Evolutionary conservation across 2,797 vertebrate genomes (phyloP).

Genomic region (Arremon brunneinucha): DNA sequence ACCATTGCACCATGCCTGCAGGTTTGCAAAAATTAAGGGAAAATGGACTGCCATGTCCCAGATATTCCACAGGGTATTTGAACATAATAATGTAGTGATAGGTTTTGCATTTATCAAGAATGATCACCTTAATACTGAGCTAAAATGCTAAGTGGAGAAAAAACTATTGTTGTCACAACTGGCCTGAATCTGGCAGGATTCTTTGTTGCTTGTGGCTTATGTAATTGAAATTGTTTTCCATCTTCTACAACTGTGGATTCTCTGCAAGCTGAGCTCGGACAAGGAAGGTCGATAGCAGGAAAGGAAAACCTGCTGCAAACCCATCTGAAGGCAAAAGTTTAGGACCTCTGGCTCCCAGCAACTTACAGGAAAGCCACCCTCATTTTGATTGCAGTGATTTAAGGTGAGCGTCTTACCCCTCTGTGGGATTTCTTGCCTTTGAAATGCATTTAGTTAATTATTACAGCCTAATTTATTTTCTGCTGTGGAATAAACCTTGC

Average conservation of each 20-base stretch:
- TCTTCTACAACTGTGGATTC: neutral
- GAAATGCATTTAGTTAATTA: neutral
- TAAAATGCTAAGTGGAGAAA: neutral
- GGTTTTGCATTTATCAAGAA: neutral
- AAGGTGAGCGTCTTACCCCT: neutral
- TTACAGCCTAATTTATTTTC: neutral
- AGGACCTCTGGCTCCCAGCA: neutral
- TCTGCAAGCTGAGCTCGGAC: neutral
- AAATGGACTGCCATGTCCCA: neutral
- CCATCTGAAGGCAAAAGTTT: neutral
- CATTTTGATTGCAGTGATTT: neutral
- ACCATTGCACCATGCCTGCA: neutral
- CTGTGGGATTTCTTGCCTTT: neutral
- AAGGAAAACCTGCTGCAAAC: neutral
- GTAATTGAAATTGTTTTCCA: neutral
- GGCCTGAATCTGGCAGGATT: neutral
- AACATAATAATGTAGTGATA: neutral
- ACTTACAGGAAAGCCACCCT: neutral
- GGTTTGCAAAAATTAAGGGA: neutral
- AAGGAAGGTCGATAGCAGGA: neutral
- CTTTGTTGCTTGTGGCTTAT: neutral
- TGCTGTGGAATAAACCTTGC: neutral
- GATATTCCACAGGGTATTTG: neutral
- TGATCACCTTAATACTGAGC: neutral
- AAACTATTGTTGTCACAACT: neutral